Conservation (phyloP, 1,140 invertebrate genomes). For the Nasonia longicornis region DNA sequence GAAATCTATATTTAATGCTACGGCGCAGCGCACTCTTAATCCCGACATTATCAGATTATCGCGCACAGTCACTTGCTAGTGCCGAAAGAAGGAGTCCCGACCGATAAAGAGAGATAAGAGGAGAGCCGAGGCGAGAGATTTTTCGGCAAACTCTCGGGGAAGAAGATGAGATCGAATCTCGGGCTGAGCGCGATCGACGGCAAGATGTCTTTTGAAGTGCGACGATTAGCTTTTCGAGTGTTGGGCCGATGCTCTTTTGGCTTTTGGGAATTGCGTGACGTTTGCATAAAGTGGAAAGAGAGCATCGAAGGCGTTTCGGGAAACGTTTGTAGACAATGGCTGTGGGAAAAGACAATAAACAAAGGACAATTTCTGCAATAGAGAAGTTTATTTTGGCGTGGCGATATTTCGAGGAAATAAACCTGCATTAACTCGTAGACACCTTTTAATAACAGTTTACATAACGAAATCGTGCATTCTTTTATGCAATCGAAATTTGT, state of each 20-base stretch:
- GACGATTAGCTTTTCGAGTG: background rate
- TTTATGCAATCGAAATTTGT: too few relatives aligned
- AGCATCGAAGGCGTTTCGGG: background rate
- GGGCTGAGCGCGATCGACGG: slow-evolving; percentile 4
- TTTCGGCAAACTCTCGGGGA: slow-evolving; percentile 20
- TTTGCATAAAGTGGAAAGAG: background rate
- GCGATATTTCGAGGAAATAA: too few relatives aligned
- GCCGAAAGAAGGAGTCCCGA: background rate
- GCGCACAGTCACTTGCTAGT: slow-evolving; percentile 29
- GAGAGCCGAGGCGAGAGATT: slow-evolving; percentile 20
- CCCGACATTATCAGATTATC: slow-evolving; percentile 59
- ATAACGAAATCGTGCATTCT: too few relatives aligned
- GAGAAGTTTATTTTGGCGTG: too few relatives aligned
- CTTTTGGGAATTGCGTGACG: background rate
- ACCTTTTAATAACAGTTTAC: too few relatives aligned
- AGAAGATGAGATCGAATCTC: slow-evolving; percentile 34
- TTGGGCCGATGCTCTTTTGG: background rate
- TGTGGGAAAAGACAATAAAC: background rate
- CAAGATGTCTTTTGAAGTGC: slow-evolving; percentile 20
- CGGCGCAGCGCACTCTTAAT: slow-evolving; percentile 52
- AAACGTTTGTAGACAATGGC: background rate
- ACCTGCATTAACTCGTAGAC: too few relatives aligned
- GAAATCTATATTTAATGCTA: slow-evolving; percentile 60
- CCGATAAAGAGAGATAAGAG: background rate
- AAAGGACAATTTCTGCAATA: background rate